Percentiles rank a stretch among this genome's conserved stretches.
Evolutionary conservation across 1,140 invertebrate species (phyloP).

Genomic region (Drosophila orosa): DNA sequence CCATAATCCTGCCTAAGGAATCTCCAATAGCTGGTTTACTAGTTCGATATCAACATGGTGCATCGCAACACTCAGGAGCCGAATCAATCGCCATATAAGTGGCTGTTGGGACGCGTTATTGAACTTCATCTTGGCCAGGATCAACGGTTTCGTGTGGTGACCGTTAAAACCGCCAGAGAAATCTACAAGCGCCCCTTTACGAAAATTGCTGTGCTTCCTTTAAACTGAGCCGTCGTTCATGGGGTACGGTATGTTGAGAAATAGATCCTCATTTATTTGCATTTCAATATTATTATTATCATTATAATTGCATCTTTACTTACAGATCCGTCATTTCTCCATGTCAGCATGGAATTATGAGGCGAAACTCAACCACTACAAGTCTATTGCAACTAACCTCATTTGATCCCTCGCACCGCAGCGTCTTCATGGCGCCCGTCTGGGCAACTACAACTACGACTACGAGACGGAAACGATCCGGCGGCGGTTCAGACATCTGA

Average conservation of each 20-base stretch:
- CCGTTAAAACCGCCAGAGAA: neutral
- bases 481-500: constrained; percentile 85
- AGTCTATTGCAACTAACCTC: no score
- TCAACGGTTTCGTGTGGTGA: neutral
- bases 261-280: neutral
- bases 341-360: no score
- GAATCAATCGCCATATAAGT: neutral
- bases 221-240: neutral
- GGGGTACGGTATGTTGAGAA: neutral
- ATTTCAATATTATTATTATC: no score
- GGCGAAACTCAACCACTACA: no score
- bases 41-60: neutral
- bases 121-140: neutral
- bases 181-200: neutral
- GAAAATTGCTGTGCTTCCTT: neutral
- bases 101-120: neutral
- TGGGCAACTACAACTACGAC: constrained; percentile 80
- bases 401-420: no score
- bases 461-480: constrained; percentile 80
- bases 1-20: neutral
- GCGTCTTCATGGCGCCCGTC: constrained; percentile 76
- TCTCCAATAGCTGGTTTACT: neutral
- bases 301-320: no score
- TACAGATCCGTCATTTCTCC: no score
- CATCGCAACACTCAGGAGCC: neutral